phyloP scores from a whole-genome alignment of 2,113 vertebrate species.

The Rhegmatorhina hoffmannsi region DNA sequence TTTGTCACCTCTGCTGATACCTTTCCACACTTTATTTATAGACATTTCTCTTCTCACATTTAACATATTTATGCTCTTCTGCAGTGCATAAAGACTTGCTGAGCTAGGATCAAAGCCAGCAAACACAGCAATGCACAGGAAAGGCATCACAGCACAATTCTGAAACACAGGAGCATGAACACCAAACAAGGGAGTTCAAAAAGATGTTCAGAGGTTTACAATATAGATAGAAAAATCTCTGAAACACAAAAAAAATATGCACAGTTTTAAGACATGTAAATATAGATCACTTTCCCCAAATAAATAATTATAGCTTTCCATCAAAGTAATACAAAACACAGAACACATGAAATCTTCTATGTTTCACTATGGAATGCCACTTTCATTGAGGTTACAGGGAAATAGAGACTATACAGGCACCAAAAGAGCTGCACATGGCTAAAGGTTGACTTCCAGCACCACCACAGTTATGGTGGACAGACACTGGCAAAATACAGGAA shows the following conservation, averaged over 20 bases:
- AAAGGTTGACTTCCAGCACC: background rate
- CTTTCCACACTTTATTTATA: background rate
- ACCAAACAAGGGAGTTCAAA: background rate
- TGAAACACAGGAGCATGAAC: background rate
- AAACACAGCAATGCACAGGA: background rate
- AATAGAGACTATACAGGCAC: background rate
- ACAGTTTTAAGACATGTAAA: background rate
- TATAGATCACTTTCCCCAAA: background rate
- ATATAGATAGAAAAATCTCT: background rate
- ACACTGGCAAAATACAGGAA: background rate
- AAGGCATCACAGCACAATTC: background rate
- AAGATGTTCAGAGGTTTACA: background rate
- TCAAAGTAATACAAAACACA: background rate
- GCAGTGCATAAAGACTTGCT: background rate
- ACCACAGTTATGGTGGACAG: background rate
- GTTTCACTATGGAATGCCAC: background rate
- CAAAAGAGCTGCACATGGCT: background rate
- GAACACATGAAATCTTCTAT: background rate
- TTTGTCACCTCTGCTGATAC: background rate
- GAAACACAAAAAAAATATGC: background rate
- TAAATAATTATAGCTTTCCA: background rate
- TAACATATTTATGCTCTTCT: background rate
- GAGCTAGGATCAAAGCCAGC: background rate
- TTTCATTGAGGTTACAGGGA: background rate
- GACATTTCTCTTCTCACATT: background rate